Evolutionary conservation across 1,140 invertebrate genomes (phyloP).

Genomic region (Ceratitis capitata): DNA sequence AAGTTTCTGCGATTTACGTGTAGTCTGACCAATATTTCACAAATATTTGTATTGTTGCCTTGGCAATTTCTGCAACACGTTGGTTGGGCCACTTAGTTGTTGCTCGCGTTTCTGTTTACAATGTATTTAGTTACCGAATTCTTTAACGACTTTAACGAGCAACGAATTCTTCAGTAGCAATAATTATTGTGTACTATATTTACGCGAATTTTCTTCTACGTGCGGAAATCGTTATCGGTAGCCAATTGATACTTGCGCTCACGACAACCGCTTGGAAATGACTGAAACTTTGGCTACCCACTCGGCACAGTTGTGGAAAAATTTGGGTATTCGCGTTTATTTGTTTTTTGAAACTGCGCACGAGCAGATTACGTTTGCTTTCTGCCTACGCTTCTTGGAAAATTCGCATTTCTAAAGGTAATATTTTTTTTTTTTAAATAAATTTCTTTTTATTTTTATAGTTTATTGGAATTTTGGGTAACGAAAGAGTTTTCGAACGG

Average conservation of each 20-base stretch:
- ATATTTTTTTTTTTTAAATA: too few relatives aligned
- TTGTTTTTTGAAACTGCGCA: neutral
- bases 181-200: neutral
- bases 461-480: neutral
- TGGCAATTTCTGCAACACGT: neutral
- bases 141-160: neutral
- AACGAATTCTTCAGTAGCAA: neutral
- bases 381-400: neutral
- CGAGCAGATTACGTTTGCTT: neutral
- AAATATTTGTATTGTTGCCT: neutral
- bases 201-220: neutral
- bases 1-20: conserved; percentile 42
- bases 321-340: neutral
- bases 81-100: neutral
- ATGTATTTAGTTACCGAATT: neutral
- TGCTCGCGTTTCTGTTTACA: neutral
- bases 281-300: neutral
- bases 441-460: neutral
- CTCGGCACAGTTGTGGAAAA: neutral
- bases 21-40: neutral
- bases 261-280: neutral
- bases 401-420: neutral
- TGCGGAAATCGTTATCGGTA: neutral
- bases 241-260: neutral
- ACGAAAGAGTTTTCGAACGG: neutral